Base-by-base conservation (phyloP, 2,113 vertebrate species). In the Oryzias melastigma region DNA sequence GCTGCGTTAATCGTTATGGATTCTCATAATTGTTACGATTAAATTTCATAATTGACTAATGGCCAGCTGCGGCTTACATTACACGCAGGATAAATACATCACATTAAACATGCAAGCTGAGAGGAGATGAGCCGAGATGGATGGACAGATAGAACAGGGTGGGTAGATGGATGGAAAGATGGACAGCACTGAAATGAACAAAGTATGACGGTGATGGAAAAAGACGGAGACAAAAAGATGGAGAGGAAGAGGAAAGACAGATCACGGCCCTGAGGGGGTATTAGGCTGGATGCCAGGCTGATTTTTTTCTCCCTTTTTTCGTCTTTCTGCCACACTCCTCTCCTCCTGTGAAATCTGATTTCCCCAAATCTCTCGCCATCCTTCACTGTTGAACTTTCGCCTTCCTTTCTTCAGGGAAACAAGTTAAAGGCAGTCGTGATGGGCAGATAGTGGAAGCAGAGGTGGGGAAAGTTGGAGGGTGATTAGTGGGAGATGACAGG, bases 401-500 rank as follows among this genome's bases (percentile, higher is more conserved):
- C 55, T 65, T 15, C 46, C 49, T 53, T 75, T 70, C 70, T 73
- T 77, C 68, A 15, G 65, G 56, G 63, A 76, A 66, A 73, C 55
- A 48, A 71, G 62, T 15, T 40, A 77, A 65, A 69, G 71, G 60
- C 71, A 22, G 74, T 73, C 51, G 77, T 5, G 84, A 88, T 88
- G 86, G 70, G 73, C 52, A 64, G 43, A 44, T 44, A 17, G 14
- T 50, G 73, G 53, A 73, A 67, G 81, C 56, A 35, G 64, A 58
- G 59, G 70, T 55, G 73, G 78, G 60, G 83, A 82, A 87, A 87
- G 84, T 87, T 84, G 85, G 83, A 83, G 83, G 84, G 87, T 85
- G 89, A 90, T 91, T 90, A 90, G 86, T 84, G 83, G 72, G 81
- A 88, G 87, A 87, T 90, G 90, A 90, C 89, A 90, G 90, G 89